Evolutionary conservation across 2,113 vertebrate species (phyloP).

Genomic region (Barbus barbus): DNA sequence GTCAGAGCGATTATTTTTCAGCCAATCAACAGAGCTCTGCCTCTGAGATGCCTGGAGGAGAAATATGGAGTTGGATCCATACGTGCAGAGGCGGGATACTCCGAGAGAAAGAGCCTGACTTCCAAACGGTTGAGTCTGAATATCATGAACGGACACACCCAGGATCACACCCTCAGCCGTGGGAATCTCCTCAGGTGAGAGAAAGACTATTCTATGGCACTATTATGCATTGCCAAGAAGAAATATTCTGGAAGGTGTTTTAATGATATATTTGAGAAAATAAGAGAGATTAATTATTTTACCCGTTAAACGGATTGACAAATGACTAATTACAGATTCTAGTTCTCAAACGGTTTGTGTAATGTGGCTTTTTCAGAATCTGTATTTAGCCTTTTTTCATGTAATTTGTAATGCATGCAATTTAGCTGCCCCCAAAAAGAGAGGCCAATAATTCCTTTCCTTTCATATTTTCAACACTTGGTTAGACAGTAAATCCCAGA

Average conservation of each 20-base stretch:
- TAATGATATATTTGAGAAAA: background rate
- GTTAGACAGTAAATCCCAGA: background rate
- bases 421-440: background rate
- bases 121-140: constrained; percentile 87
- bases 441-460: background rate
- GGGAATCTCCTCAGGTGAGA: constrained; percentile 86
- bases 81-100: constrained; percentile 63
- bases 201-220: background rate
- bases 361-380: background rate
- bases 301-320: background rate
- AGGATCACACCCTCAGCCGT: constrained; percentile 69
- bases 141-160: constrained; percentile 74
- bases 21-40: constrained; percentile 89
- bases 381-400: background rate
- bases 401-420: background rate
- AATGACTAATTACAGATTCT: background rate
- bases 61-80: constrained; percentile 78
- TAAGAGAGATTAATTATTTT: background rate
- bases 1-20: constrained; percentile 95
- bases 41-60: constrained; percentile 89
- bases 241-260: constrained; percentile 9
- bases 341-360: background rate
- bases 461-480: background rate
- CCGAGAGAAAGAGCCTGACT: constrained; percentile 73
- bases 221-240: background rate